Base-by-base conservation (phyloP, 2,113 vertebrate species). In the Paramisgurnus dabryanus region DNA sequence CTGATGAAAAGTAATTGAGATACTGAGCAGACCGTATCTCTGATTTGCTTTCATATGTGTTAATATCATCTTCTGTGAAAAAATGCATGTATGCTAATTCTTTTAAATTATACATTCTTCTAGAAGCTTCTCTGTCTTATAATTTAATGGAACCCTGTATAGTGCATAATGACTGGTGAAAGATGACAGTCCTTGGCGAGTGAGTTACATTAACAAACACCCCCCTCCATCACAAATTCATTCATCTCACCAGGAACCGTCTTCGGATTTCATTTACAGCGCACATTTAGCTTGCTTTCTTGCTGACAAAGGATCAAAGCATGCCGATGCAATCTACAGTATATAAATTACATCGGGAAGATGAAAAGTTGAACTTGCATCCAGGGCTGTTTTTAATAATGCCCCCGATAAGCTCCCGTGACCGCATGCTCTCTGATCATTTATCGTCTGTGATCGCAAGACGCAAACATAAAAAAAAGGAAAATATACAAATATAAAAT, bases 211-310 rank as follows among this genome's bases (percentile, higher is more conserved):
- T 50, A 61, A 22, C 13, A 67, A 79, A 39, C 7, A 22, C 27
- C 61, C 58, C 22, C 53, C 75, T 39, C 75, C 34, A 49, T 39
- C 55, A 1, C 69, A 57, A 1, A n/a, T 40, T 53, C 47, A 12
- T 65, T 41, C 12, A 55, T 50, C 58, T 65, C 34, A 13, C 10
- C 18, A 43, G 13, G 34, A 41, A 22, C 13, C 49, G 60, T 58
- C 67, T 39, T 61, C 58, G 40, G n/a, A 64, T 49, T 71, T 69
- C 10, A 45, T 71, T 15, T 22, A 71, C 67, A 34, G 27, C 58
- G 53, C 6, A 61, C 63, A 39, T 41, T 79, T 79, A 8, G 8
- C 27, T 71, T 7, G 17, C 17, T 60, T 80, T 65, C 27, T 64
- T 7, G 17, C 34, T 55, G 69, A 53, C n/a, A 53, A 41, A 15